These are phyloP conservation scores for Platysteira castanea DNA, from an alignment of 2,113 vertebrate genomes.

Conservation along the genomic window DNA sequence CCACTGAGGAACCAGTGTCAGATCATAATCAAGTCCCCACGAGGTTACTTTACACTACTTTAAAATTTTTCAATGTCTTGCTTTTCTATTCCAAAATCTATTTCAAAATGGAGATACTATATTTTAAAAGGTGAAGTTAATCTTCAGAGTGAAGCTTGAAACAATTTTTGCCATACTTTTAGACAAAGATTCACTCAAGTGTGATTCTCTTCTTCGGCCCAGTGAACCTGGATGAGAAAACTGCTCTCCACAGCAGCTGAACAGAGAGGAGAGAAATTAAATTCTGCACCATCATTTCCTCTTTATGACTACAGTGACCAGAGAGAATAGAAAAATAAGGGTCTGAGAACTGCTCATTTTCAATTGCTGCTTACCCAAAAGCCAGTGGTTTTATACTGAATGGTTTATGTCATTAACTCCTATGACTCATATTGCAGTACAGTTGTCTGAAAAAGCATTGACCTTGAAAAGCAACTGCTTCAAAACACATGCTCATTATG, in stretches of 20 bases:
- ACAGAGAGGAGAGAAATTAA: neutral
- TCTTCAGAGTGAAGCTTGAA: neutral
- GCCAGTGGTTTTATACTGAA: neutral
- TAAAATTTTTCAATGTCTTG: neutral
- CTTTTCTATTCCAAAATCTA: neutral
- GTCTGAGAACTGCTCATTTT: neutral
- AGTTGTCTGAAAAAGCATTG: conserved; percentile 46
- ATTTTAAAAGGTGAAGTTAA: neutral
- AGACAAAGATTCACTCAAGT: neutral
- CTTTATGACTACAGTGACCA: neutral
- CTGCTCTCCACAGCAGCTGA: neutral
- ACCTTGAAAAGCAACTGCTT: conserved; percentile 50
- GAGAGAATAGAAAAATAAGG: neutral
- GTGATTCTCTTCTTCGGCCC: neutral
- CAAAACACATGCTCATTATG: conserved; percentile 49
- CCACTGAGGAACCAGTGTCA: neutral
- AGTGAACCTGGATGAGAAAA: neutral
- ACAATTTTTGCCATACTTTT: neutral
- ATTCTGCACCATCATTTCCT: neutral
- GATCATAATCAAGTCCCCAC: neutral
- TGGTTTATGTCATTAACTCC: conserved; percentile 31
- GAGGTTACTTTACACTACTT: neutral
- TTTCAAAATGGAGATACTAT: neutral
- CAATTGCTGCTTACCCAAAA: neutral
- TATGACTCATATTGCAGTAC: conserved; percentile 47